A percentile compares a stretch with the other conserved stretches of the same genome.
phyloP scores from a whole-genome alignment of 2,797 vertebrate species.

The Lacerta bilineata region DNA sequence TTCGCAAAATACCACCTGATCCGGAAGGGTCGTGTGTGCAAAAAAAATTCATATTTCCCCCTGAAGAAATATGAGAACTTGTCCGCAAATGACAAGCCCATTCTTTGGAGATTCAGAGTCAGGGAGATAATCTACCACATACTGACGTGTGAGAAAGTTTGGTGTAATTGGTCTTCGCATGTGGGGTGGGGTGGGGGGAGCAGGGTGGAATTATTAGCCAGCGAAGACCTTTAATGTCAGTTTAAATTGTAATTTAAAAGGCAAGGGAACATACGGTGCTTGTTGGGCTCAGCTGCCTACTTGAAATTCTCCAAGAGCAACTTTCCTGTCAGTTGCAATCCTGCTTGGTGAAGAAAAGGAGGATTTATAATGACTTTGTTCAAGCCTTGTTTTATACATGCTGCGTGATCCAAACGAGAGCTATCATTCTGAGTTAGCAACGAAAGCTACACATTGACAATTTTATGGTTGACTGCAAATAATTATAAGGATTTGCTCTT shows the following conservation, averaged over 20 bases:
- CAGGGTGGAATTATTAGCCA: not conserved
- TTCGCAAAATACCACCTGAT: too few species aligned
- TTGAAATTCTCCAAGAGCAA: not conserved
- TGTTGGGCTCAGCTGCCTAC: not conserved
- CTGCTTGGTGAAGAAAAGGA: not conserved
- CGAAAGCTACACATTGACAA: too few species aligned
- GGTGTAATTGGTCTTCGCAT: not conserved
- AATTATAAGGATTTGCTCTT: not conserved
- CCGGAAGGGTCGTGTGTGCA: too few species aligned
- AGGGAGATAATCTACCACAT: not conserved
- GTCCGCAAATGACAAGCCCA: not conserved
- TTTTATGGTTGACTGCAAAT: not conserved
- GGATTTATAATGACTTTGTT: not conserved
- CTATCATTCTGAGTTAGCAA: too few species aligned
- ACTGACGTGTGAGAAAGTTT: not conserved
- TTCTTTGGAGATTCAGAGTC: not conserved
- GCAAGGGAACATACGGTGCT: not conserved
- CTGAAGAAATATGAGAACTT: too few species aligned
- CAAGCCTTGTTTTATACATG: not conserved
- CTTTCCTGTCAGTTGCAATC: not conserved
- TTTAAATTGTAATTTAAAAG: not conserved
- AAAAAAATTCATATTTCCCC: too few species aligned
- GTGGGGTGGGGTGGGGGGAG: slow-evolving; percentile 2
- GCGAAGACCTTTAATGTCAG: not conserved
- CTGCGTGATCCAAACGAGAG: too few species aligned